These are phyloP conservation scores for Apis florea DNA, from an alignment of 1,140 invertebrate species.

Conservation along the genomic window DNA sequence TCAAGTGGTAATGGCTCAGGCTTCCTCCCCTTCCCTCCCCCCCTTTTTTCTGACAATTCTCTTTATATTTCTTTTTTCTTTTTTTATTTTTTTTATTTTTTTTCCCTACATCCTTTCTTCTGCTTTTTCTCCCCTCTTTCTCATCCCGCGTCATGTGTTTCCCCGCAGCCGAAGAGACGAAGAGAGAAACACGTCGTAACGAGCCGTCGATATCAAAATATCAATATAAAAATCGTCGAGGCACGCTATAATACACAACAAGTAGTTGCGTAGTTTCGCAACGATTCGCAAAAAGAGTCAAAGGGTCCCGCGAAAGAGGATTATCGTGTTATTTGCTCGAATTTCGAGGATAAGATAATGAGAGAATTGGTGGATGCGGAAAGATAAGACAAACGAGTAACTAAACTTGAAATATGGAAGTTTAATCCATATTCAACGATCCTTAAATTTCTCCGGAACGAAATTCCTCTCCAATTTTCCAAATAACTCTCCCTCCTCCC, in stretches of 20 bases:
- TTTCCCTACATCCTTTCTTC: not conserved
- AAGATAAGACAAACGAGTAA: too few species aligned
- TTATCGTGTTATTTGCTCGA: not conserved
- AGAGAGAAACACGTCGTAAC: not conserved
- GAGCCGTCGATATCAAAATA: slow-evolving; percentile 7
- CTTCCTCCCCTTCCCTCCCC: not conserved
- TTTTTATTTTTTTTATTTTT: not conserved
- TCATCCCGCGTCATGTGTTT: not conserved
- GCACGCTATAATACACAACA: not conserved
- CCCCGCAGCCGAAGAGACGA: not conserved
- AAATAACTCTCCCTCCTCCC: too few species aligned
- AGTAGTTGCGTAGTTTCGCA: not conserved
- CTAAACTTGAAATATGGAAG: too few species aligned
- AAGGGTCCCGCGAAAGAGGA: too few species aligned
- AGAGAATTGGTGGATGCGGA: not conserved
- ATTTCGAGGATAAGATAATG: not conserved
- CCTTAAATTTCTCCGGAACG: too few species aligned
- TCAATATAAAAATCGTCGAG: slow-evolving; percentile 9
- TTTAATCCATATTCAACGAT: too few species aligned
- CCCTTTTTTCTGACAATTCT: not conserved
- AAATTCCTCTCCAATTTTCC: too few species aligned
- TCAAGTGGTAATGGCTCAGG: slow-evolving; percentile 49
- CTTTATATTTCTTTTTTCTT: slow-evolving; percentile 19
- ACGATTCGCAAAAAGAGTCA: not conserved
- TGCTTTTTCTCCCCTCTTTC: too few species aligned